Base-by-base conservation (phyloP, 1,140 invertebrate species). In the Bombus waltoni region DNA sequence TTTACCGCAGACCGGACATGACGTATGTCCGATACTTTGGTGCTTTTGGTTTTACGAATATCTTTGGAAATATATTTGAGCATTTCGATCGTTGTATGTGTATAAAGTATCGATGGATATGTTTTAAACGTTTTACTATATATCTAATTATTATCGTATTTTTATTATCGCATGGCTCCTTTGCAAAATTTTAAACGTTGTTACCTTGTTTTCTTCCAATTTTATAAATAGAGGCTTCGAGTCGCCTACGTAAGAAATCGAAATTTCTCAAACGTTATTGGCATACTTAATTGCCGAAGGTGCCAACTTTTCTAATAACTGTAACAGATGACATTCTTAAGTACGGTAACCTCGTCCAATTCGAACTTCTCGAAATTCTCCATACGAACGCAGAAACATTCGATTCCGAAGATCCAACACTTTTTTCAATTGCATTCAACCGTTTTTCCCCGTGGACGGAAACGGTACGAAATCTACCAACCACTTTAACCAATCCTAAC, bases 401-500 rank as follows among this genome's bases (percentile, higher is more conserved):
- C 77, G 42, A 79, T 81, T 71, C 10, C n/a, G 10, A 78, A 44
- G 76, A 62, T 32, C 9, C n/a, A 11, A 44, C n/a, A 28, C 18
- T 25, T 32, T 5, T 38, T 44, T 32, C 59, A 44, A 62, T 65
- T 66, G 40, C 18, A 15, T 38, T n/a, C 11, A 32, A 65, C 38
- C 57, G 9, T 22, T n/a, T 65, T 66, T 57, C 40, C 59, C 38
- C 28, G 15, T 25, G 57, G 59, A 62, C 6, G 25, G 10, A 22
- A 77, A 65, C 65, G 53, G 38, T 57, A 76, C 18, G 53, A 38
- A 76, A 28, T 32, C 32, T 53, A 57, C 53, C 53, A n/a, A 57
- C 53, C 53, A n/a, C 35, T 76, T 59, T 18, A 76, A 25, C 53
- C 44, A 57, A 76, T 76, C n/a, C 53, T 8, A 76, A 76, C 47